Conservation (phyloP, 2,797 vertebrate genomes). For the Clarias pachynema region DNA sequence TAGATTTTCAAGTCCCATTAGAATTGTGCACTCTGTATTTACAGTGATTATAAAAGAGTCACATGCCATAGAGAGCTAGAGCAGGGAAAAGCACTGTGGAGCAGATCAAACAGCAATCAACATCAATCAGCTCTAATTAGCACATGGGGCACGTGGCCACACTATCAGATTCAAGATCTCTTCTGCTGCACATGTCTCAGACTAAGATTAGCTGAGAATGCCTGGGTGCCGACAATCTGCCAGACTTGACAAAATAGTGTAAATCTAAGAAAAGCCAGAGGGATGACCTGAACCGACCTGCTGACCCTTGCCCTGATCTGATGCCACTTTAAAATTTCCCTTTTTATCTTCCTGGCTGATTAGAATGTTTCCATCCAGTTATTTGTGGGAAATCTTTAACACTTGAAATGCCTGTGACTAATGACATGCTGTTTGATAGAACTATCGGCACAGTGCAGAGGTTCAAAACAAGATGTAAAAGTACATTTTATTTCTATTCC, state of each 20-base stretch:
- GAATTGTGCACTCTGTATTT: conserved; percentile 14
- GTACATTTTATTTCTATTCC: neutral
- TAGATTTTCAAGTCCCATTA: neutral
- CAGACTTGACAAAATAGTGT: neutral
- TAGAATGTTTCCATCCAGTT: neutral
- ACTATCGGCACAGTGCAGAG: neutral
- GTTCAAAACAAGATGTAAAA: neutral
- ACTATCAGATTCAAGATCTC: conserved; percentile 15
- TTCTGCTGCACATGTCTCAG: neutral
- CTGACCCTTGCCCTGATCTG: neutral
- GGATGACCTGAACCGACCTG: neutral
- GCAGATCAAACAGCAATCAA: conserved; percentile 37
- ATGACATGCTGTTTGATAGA: neutral
- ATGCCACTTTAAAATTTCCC: neutral
- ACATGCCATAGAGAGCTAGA: conserved; percentile 26
- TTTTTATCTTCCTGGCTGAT: neutral
- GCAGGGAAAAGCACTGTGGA: conserved; percentile 28
- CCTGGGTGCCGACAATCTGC: conserved; percentile 18
- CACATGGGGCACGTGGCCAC: conserved; percentile 27
- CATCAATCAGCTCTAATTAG: conserved; percentile 34
- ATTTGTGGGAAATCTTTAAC: neutral
- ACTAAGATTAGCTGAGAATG: neutral
- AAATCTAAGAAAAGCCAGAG: neutral
- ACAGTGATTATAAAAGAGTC: conserved; percentile 40
- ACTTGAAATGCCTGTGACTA: neutral